These are phyloP conservation scores for Calliopsis andreniformis DNA, from an alignment of 1,140 invertebrate species.

Conservation along the genomic window DNA sequence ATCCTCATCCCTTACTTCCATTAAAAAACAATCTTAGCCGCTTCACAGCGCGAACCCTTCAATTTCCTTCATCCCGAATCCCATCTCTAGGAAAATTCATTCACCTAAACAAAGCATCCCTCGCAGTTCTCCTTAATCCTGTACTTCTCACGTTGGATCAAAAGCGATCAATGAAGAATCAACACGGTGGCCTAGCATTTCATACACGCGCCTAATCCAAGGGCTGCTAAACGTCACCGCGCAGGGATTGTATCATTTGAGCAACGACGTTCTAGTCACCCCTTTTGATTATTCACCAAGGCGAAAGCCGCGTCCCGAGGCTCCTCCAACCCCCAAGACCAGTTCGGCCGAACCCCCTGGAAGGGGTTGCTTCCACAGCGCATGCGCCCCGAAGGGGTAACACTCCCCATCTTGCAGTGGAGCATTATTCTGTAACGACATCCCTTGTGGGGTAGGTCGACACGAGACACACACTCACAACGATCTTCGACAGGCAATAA, in stretches of 20 bases:
- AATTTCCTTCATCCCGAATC: too few species aligned
- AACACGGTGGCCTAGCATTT: too few species aligned
- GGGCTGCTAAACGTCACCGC: neutral
- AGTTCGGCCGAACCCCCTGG: neutral
- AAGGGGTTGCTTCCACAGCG: conserved; percentile 44
- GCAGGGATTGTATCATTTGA: neutral
- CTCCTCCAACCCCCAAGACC: neutral
- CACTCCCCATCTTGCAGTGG: conserved; percentile 52
- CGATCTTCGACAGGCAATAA: conserved; percentile 8
- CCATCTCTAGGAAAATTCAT: too few species aligned
- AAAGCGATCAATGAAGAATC: too few species aligned
- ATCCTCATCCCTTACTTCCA: too few species aligned
- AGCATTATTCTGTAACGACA: conserved; percentile 69
- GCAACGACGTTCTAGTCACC: neutral
- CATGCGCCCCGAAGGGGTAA: conserved; percentile 62
- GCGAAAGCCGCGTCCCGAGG: conserved; percentile 9
- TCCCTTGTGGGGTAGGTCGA: conserved; percentile 70
- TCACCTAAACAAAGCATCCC: too few species aligned
- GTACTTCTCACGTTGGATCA: too few species aligned
- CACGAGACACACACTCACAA: conserved; percentile 20
- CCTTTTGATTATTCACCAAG: conserved; percentile 50
- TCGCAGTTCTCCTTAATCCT: too few species aligned
- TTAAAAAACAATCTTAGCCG: too few species aligned
- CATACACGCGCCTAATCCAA: neutral
- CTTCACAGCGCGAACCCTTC: too few species aligned